Conservation (phyloP, 2,797 vertebrate genomes). For the Lagocephalus sceleratus region DNA sequence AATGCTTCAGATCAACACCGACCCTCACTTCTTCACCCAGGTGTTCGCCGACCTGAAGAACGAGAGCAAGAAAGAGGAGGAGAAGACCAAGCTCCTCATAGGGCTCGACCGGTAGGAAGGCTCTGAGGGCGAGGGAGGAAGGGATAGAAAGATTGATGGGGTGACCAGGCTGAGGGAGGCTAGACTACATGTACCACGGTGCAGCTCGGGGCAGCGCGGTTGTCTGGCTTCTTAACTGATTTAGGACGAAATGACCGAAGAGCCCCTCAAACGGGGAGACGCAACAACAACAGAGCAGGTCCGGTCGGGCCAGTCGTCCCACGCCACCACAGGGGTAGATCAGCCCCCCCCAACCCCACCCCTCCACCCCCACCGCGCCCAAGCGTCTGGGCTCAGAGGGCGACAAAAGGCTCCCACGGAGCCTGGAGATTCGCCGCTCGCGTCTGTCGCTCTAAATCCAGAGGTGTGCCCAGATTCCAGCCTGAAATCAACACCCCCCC, state of each 20-base stretch:
- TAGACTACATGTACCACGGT: slow-evolving; percentile 12
- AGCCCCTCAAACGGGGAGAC: slow-evolving; percentile 10
- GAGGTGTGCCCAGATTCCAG: not conserved
- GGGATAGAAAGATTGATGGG: slow-evolving; percentile 10
- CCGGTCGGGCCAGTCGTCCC: slow-evolving; percentile 2
- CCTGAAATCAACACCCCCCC: too few species aligned
- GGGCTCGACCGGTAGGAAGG: slow-evolving; percentile 88
- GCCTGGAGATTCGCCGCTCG: not conserved
- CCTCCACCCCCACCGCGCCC: too few species aligned
- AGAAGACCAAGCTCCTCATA: slow-evolving; percentile 88
- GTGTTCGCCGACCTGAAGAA: slow-evolving; percentile 95
- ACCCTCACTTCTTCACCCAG: slow-evolving; percentile 96
- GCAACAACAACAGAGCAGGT: slow-evolving; percentile 14
- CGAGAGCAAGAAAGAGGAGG: slow-evolving; percentile 86
- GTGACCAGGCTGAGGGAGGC: slow-evolving; percentile 8
- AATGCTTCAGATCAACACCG: slow-evolving; percentile 96
- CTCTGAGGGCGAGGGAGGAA: slow-evolving; percentile 12
- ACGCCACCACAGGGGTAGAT: slow-evolving; percentile 2
- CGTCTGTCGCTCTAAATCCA: slow-evolving; percentile 6
- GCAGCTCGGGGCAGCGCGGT: slow-evolving; percentile 26
- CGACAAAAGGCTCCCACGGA: too few species aligned
- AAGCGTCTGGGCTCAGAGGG: too few species aligned
- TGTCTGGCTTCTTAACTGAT: slow-evolving; percentile 57
- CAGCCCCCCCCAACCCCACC: too few species aligned
- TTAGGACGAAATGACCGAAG: slow-evolving; percentile 16